These are phyloP conservation scores for Astropecten irregularis DNA, from an alignment of 53 echinoderm and acorn worm genomes.

Conservation along the genomic window DNA sequence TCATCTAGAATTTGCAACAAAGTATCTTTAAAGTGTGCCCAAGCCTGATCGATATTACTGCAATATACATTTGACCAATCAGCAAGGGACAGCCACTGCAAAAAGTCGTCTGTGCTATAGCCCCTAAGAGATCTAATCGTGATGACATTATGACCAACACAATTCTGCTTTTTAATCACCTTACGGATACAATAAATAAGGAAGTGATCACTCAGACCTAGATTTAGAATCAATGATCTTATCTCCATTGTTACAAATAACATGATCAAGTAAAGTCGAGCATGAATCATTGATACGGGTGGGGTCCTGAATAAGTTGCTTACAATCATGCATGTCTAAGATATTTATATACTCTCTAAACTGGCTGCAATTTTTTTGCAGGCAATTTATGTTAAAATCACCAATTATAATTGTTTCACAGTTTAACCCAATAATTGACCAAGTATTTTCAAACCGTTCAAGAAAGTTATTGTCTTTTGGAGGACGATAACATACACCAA, in stretches of 20 bases:
- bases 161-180: conserved; percentile 4
- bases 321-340: conserved; percentile 12
- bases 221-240: conserved; percentile 8
- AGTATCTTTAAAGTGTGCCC: not conserved
- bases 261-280: conserved; percentile 22
- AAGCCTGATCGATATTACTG: conserved; percentile 18
- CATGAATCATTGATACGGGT: conserved; percentile 19
- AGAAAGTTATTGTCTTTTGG: conserved; percentile 40
- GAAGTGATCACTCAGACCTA: conserved; percentile 28
- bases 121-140: conserved; percentile 31
- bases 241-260: conserved; percentile 14
- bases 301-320: conserved; percentile 29
- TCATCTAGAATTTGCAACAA: conserved; percentile 29
- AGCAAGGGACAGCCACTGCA: not conserved
- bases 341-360: conserved; percentile 28
- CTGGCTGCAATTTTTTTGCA: not conserved
- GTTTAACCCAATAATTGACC: not conserved
- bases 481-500: conserved; percentile 28
- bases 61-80: conserved; percentile 52
- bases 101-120: conserved; percentile 23
- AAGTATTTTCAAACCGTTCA: conserved; percentile 16
- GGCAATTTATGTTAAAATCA: conserved; percentile 24
- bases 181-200: conserved; percentile 21
- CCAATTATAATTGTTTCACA: conserved; percentile 23
- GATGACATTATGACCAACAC: conserved; percentile 21